Evolutionary conservation across 2,888 invertebrate genomes (phyloP).

Genomic region (Pseudanteris insignis): DNA sequence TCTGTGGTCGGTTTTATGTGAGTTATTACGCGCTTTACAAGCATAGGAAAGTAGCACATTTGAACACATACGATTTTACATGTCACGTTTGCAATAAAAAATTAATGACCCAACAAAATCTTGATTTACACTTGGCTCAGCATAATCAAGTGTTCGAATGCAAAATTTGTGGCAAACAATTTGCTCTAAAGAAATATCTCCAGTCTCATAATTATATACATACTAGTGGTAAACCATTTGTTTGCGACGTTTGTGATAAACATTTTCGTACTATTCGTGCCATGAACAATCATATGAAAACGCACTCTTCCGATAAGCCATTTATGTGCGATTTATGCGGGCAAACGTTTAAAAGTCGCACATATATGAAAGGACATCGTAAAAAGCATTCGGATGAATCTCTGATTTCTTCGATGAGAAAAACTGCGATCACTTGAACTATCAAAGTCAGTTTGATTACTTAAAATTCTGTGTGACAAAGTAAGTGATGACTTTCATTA

Average conservation of each 20-base stretch:
- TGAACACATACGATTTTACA: constrained; percentile 55
- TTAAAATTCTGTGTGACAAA: no score
- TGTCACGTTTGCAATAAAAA: constrained; percentile 56
- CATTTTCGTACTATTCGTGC: constrained; percentile 52
- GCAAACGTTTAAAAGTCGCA: constrained; percentile 51
- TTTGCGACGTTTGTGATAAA: constrained; percentile 54
- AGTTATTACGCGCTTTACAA: constrained; percentile 55
- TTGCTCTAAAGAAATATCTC: constrained; percentile 55
- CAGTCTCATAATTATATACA: constrained; percentile 53
- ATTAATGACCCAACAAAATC: constrained; percentile 52
- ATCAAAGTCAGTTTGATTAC: no score
- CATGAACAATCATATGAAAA: constrained; percentile 49
- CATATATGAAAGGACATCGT: constrained; percentile 51
- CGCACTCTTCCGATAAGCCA: constrained; percentile 50
- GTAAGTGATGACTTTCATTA: no score
- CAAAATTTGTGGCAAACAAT: constrained; percentile 55
- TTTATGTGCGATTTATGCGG: constrained; percentile 55
- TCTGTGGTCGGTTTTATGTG: constrained; percentile 57
- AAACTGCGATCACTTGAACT: no score
- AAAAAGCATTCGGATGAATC: constrained; percentile 51
- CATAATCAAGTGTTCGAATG: constrained; percentile 54
- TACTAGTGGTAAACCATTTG: constrained; percentile 52
- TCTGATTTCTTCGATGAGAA: no score
- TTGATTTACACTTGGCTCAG: constrained; percentile 52
- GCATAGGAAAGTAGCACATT: constrained; percentile 54